Conservation (phyloP, 2,797 vertebrate genomes). For the Cynopterus sphinx region DNA sequence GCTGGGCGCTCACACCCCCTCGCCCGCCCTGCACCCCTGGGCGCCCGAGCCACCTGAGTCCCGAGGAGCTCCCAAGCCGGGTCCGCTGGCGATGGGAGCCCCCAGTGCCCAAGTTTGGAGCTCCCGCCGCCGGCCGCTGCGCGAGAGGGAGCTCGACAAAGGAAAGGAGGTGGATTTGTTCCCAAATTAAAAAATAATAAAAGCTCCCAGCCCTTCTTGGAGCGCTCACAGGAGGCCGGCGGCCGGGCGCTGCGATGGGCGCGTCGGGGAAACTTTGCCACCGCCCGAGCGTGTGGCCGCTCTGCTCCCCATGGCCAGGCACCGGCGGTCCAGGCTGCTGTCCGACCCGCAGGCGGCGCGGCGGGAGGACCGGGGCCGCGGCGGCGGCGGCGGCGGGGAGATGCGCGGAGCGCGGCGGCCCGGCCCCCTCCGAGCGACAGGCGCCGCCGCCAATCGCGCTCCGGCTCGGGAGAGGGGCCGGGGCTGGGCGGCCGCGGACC, state of each 20-base stretch:
- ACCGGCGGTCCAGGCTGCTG: slow-evolving; percentile 49
- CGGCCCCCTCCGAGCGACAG: slow-evolving; percentile 78
- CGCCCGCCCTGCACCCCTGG: background rate
- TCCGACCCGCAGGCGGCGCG: slow-evolving; percentile 60
- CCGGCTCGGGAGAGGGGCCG: slow-evolving; percentile 54
- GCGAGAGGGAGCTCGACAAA: slow-evolving; percentile 70
- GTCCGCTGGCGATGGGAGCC: background rate
- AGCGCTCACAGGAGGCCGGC: slow-evolving; percentile 32
- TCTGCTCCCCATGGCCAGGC: slow-evolving; percentile 79
- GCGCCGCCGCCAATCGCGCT: slow-evolving; percentile 80
- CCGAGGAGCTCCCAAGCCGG: slow-evolving; percentile 26
- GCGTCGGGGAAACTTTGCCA: slow-evolving; percentile 81
- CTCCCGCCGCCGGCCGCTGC: slow-evolving; percentile 48
- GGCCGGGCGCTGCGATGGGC: background rate
- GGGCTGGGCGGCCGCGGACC: slow-evolving; percentile 70
- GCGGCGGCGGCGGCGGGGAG: slow-evolving; percentile 37
- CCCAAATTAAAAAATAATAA: slow-evolving; percentile 70
- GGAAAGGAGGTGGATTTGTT: slow-evolving; percentile 77
- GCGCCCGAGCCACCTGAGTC: slow-evolving; percentile 29
- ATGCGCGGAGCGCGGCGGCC: slow-evolving; percentile 42
- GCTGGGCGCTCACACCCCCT: slow-evolving; percentile 42
- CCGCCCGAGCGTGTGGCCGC: slow-evolving; percentile 61
- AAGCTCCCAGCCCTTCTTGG: slow-evolving; percentile 51
- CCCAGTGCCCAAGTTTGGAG: slow-evolving; percentile 72
- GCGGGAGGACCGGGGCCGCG: slow-evolving; percentile 60